Percentiles rank a stretch among this genome's conserved stretches.
Evolutionary conservation across 2,888 invertebrate genomes (phyloP).

Genomic region (Desoria tigrina): DNA sequence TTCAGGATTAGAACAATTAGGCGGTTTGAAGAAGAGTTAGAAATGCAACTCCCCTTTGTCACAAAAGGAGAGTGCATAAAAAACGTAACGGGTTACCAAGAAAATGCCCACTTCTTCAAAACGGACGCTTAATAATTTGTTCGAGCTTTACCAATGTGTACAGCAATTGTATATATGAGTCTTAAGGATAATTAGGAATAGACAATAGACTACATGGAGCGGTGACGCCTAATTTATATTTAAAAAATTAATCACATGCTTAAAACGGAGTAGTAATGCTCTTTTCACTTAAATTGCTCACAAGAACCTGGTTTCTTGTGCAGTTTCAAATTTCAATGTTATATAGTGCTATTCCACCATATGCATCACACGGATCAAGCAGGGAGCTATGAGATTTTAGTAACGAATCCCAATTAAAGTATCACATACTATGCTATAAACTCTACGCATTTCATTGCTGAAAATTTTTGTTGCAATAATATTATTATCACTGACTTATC

Average conservation of each 20-base stretch:
- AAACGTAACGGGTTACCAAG: neutral
- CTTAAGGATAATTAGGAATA: no score
- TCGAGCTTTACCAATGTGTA: conserved; percentile 50
- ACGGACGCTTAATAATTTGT: conserved; percentile 48
- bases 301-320: no score
- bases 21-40: conserved; percentile 12
- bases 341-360: no score
- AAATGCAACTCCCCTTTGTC: no score
- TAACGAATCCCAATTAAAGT: neutral
- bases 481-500: neutral
- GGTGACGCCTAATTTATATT: no score
- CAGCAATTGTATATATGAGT: conserved; percentile 7
- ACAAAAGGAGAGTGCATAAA: no score
- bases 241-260: no score
- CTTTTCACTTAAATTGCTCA: no score
- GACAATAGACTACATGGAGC: no score
- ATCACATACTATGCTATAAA: no score
- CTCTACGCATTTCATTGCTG: neutral
- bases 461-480: conserved; percentile 12
- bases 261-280: no score
- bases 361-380: conserved; percentile 5
- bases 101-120: conserved; percentile 15
- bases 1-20: conserved; percentile 11
- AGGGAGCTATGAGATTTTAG: conserved; percentile 12
- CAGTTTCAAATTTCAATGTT: no score